These are phyloP conservation scores for Drosophila demipolita DNA, from an alignment of 2,888 invertebrate species.

Conservation along the genomic window DNA sequence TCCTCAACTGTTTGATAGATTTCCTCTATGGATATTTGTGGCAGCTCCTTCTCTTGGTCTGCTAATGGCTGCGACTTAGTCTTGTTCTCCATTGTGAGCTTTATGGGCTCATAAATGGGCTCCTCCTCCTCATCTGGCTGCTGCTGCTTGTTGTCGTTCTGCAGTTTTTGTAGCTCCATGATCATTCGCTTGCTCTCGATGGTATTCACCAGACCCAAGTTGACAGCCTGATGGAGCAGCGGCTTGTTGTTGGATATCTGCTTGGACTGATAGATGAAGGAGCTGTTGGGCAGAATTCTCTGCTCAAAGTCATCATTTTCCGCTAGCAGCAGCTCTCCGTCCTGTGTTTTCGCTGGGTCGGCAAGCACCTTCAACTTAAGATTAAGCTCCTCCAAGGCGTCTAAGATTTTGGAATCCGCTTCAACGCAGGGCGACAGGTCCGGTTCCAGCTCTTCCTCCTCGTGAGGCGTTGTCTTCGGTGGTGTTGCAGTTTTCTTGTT, in stretches of 20 bases:
- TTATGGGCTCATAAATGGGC: constrained; percentile 80
- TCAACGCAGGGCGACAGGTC: constrained; percentile 58
- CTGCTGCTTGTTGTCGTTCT: not conserved
- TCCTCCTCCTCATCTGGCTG: constrained; percentile 20
- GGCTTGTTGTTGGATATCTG: constrained; percentile 70
- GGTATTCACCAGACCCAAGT: constrained; percentile 82
- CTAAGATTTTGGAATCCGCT: constrained; percentile 80
- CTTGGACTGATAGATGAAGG: constrained; percentile 88
- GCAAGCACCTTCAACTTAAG: constrained; percentile 77
- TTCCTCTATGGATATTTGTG: constrained; percentile 57
- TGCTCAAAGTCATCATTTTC: constrained; percentile 78
- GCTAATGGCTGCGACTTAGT: constrained; percentile 68
- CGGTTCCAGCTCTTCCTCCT: not conserved
- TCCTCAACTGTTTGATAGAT: constrained; percentile 84
- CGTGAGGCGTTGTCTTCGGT: constrained; percentile 28
- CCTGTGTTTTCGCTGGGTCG: constrained; percentile 22
- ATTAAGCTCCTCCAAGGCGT: constrained; percentile 82
- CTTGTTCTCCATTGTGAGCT: constrained; percentile 59
- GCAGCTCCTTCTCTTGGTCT: constrained; percentile 26
- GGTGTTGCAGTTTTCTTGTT: constrained; percentile 58
- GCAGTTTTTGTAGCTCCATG: constrained; percentile 68
- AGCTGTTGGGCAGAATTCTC: constrained; percentile 87
- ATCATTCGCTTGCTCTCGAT: constrained; percentile 81
- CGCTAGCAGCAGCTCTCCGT: constrained; percentile 49
- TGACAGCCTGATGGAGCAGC: constrained; percentile 82